Evolutionary conservation across 2,888 invertebrate genomes (phyloP).

Genomic region (Rhagonycha lutea): DNA sequence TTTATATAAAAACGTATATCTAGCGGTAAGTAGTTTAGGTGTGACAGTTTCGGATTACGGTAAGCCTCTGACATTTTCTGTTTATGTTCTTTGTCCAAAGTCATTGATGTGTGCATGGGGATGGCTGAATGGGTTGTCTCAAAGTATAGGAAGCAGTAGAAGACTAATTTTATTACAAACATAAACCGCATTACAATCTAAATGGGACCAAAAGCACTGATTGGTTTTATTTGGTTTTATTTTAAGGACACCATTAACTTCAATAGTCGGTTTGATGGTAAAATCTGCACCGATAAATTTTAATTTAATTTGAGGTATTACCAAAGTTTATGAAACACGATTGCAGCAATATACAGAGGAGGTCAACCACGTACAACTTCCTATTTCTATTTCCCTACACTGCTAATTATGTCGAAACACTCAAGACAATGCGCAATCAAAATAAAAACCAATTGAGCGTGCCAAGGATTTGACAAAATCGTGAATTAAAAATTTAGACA

Average conservation of each 20-base stretch:
- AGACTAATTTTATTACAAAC: constrained; percentile 38
- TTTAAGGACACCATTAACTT: background rate
- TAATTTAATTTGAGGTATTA: background rate
- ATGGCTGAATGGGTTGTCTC: constrained; percentile 41
- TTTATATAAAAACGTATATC: background rate
- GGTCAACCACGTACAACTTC: background rate
- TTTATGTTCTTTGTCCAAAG: constrained; percentile 20
- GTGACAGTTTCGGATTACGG: constrained; percentile 16
- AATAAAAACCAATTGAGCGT: background rate
- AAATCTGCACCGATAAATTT: background rate
- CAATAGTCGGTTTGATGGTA: background rate
- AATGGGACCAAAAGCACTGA: constrained; percentile 15
- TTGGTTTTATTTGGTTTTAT: constrained; percentile 19
- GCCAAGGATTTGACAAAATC: background rate
- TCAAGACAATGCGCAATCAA: background rate
- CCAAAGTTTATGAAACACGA: background rate
- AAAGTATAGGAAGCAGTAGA: constrained; percentile 34
- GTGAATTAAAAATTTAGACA: background rate
- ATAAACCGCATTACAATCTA: constrained; percentile 37
- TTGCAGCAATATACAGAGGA: background rate
- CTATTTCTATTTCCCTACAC: background rate
- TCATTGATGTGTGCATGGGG: constrained; percentile 14
- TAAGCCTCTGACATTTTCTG: constrained; percentile 14
- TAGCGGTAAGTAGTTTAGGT: background rate
- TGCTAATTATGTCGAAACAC: background rate